Conservation (phyloP, 1,140 invertebrate species). For the Leptestheria dahalacensis region DNA sequence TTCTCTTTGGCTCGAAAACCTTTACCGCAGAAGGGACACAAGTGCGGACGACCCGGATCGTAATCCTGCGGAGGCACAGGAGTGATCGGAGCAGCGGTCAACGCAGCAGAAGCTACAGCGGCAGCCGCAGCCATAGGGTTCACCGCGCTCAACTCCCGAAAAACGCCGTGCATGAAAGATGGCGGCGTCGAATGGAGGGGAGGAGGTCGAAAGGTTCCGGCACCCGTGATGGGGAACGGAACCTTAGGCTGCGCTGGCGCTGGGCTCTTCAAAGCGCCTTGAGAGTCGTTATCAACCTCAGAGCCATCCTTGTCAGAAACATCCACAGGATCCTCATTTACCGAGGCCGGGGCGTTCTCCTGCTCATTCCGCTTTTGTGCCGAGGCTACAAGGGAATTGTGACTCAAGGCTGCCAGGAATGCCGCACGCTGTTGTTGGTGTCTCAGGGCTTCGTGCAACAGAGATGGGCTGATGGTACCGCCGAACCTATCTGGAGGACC, state of each 20-base stretch:
- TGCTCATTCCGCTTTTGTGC: not conserved
- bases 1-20: constrained; percentile 76
- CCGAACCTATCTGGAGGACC: not conserved
- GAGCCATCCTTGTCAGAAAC: constrained; percentile 1
- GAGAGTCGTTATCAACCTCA: not conserved
- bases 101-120: not conserved
- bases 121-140: constrained; percentile 10
- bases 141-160: not conserved
- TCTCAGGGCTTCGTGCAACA: not conserved
- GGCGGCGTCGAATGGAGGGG: not conserved
- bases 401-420: not conserved
- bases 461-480: not conserved
- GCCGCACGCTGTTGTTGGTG: not conserved
- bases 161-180: not conserved
- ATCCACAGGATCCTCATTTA: not conserved
- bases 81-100: not conserved
- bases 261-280: not conserved
- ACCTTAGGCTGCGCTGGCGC: not conserved
- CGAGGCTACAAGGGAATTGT: not conserved
- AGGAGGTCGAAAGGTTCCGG: constrained; percentile 27
- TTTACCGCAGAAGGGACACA: constrained; percentile 75
- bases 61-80: constrained; percentile 18
- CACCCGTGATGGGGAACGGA: constrained; percentile 26
- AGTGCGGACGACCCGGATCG: constrained; percentile 42
- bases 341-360: not conserved